Base-by-base conservation (phyloP, 2,888 invertebrate species). In the Ornithoptera alexandrae region DNA sequence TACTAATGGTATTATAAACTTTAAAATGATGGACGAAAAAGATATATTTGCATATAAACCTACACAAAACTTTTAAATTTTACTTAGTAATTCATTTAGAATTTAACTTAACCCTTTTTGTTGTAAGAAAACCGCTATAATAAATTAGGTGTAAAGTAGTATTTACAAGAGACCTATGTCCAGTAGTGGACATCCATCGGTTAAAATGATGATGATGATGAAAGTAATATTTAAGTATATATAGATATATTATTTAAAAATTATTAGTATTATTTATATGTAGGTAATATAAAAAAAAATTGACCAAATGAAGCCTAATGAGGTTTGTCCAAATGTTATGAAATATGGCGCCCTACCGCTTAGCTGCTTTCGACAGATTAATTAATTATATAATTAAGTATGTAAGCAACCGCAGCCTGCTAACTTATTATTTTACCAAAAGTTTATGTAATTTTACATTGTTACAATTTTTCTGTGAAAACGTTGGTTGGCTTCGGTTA, bases 351-450 rank as follows among this genome's bases (percentile, higher is more conserved):
- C 53, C 53, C n/a, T 18, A 18, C 24, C 65, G 22, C 18, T 24
- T 50, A 20, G 50, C 66, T 66, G 66, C 50, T 60, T 66, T 66
- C 50, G 66, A 66, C 66, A 60, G 50, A 46, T 30, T 50, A 66
- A 66, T 66, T 66, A 66, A 66, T 66, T 60, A 66, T 59, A 17
- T 66, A 66, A 66, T 66, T 66, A 66, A 24, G 59, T 50, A 24
- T 46, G 36, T 66, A 36, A 59, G 58, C 42, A 24, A 50, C 30
- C 30, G 50, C 24, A 30, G 50, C 50, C 60, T 66, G 30, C 15
- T 66, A 50, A 20, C 30, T 66, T 59, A 66, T 60, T 58, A 58
- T 58, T 12, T 22, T 24, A 58, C 12, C 57, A 24, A 20, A 57
- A 57, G 18, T 50, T 50, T 3, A 50, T 50, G 18, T 50, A 18